These are phyloP conservation scores for Poeciliopsis presidionis DNA, from an alignment of 2,797 vertebrate genomes.

Conservation along the genomic window DNA sequence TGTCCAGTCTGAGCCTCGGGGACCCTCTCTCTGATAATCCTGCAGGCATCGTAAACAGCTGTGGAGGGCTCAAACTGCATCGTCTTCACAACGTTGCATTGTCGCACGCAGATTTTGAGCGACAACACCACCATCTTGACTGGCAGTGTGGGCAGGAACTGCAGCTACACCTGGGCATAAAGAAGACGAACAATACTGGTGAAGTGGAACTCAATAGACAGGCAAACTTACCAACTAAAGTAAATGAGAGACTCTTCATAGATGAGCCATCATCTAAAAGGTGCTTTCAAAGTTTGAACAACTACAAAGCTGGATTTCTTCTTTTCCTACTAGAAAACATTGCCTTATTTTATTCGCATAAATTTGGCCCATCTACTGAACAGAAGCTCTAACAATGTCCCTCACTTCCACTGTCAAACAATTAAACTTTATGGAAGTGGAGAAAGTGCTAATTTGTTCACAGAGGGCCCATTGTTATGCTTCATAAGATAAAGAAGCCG, in stretches of 20 bases:
- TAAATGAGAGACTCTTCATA: neutral
- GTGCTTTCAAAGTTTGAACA: neutral
- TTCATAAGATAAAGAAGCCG: conserved; percentile 50
- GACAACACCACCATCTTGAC: conserved; percentile 94
- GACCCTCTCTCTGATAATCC: conserved; percentile 94
- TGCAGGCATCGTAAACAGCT: conserved; percentile 93
- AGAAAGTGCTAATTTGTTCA: conserved; percentile 51
- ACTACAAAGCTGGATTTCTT: neutral
- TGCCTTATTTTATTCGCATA: neutral
- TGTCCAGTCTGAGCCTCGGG: conserved; percentile 95
- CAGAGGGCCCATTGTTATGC: conserved; percentile 39
- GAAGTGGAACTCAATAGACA: neutral
- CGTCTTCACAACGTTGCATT: conserved; percentile 98
- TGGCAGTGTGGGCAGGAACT: conserved; percentile 33
- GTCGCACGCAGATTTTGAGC: conserved; percentile 96
- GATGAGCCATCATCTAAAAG: neutral
- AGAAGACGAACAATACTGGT: neutral
- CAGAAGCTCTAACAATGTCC: conserved; percentile 5
- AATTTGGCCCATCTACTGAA: conserved; percentile 6
- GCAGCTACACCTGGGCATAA: conserved; percentile 67
- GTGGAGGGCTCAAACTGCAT: conserved; percentile 99
- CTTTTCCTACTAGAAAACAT: neutral
- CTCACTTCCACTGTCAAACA: conserved; percentile 17
- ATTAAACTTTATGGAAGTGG: conserved; percentile 37
- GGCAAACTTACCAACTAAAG: neutral